Evolutionary conservation across 2,888 invertebrate species (phyloP).

Genomic region (Cecidostiba fungosa): DNA sequence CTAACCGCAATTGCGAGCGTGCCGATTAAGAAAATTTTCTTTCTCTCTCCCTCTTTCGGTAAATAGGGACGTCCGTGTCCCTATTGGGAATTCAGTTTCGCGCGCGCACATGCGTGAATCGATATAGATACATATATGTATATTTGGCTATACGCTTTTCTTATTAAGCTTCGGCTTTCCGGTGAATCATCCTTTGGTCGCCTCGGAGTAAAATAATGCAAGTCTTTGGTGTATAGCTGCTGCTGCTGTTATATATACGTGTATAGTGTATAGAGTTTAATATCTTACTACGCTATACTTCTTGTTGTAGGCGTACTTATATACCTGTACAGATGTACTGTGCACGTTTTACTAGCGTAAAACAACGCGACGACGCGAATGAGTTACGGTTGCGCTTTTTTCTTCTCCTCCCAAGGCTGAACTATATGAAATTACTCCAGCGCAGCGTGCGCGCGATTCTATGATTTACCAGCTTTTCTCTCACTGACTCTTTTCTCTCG

Average conservation of each 20-base stretch:
- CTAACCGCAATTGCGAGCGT: constrained; percentile 26
- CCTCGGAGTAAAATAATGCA: too few species aligned
- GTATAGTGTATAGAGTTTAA: too few species aligned
- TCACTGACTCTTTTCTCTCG: background rate
- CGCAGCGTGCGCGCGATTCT: background rate
- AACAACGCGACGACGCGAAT: background rate
- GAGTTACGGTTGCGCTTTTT: background rate
- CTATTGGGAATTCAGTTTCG: constrained; percentile 31
- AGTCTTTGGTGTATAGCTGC: too few species aligned
- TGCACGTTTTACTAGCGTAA: too few species aligned
- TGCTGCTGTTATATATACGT: too few species aligned
- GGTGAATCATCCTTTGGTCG: constrained; percentile 54
- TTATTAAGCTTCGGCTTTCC: constrained; percentile 46
- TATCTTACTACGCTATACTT: background rate
- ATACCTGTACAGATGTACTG: background rate
- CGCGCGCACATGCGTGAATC: constrained; percentile 61
- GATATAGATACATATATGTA: constrained; percentile 46
- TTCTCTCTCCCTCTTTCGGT: background rate
- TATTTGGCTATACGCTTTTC: constrained; percentile 49
- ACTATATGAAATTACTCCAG: background rate
- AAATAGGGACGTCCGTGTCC: constrained; percentile 26
- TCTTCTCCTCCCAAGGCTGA: background rate
- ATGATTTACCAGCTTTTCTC: background rate
- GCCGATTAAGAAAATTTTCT: constrained; percentile 55
- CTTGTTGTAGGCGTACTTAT: background rate